A percentile compares a stretch with the other conserved stretches of the same genome.
phyloP scores from a whole-genome alignment of 2,797 vertebrate genomes.

The Sebastes trivittatus region DNA sequence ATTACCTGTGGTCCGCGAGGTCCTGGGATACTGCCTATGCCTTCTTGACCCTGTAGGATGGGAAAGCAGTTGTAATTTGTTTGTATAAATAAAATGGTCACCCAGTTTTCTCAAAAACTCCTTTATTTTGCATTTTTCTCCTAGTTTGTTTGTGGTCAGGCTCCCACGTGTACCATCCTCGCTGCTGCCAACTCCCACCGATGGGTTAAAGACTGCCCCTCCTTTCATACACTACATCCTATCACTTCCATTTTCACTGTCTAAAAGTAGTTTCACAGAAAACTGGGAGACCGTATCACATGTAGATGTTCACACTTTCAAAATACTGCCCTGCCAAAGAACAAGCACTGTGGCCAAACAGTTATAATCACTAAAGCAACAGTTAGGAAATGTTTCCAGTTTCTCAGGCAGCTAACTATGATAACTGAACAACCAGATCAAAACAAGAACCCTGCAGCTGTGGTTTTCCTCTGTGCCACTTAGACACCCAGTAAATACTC shows the following conservation, averaged over 20 bases:
- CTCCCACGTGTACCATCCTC: background rate
- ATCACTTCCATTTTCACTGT: background rate
- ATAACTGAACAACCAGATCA: background rate
- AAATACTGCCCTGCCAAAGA: background rate
- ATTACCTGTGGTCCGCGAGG: slow-evolving; percentile 64
- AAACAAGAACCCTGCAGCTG: background rate
- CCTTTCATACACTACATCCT: background rate
- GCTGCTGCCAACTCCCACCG: background rate
- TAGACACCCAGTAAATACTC: background rate
- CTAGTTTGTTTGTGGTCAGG: background rate
- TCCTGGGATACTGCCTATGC: slow-evolving; percentile 43
- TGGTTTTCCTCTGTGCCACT: background rate
- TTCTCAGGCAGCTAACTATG: background rate
- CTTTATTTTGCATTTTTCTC: background rate
- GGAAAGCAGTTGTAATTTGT: background rate
- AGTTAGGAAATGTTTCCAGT: background rate
- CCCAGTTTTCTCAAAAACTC: background rate
- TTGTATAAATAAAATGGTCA: background rate
- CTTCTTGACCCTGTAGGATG: slow-evolving; percentile 71
- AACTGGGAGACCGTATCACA: background rate
- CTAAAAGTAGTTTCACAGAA: background rate
- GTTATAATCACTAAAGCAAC: background rate
- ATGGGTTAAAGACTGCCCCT: background rate
- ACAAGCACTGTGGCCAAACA: background rate
- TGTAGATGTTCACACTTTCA: background rate